Conservation (phyloP, 2,113 vertebrate species). For the Equus quagga region DNA sequence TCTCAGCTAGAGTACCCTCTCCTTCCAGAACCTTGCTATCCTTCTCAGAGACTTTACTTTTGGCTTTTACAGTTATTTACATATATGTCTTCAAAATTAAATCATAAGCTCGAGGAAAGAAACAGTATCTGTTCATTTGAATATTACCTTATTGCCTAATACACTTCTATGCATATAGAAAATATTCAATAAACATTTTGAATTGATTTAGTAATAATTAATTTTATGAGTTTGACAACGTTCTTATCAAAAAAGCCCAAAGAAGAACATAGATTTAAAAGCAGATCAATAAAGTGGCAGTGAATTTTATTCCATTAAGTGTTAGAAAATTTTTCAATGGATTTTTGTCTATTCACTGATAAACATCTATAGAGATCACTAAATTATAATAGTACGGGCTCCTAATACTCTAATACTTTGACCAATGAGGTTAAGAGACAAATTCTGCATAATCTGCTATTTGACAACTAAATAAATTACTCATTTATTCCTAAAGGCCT, state of each 20-base stretch:
- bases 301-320: conserved; percentile 39
- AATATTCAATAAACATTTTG: neutral
- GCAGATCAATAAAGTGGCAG: neutral
- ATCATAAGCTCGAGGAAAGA: neutral
- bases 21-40: neutral
- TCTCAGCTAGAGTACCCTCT: neutral
- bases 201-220: conserved; percentile 29
- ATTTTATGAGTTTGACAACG: neutral
- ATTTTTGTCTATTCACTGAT: neutral
- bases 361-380: neutral
- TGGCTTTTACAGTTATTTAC: neutral
- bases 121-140: neutral
- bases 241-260: conserved; percentile 47
- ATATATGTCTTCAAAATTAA: conserved; percentile 46
- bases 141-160: neutral
- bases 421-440: neutral
- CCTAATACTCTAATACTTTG: neutral
- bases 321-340: neutral
- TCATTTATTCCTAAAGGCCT: conserved; percentile 56
- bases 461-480: neutral
- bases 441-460: neutral
- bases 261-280: conserved; percentile 45
- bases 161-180: neutral
- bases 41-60: neutral
- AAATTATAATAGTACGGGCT: neutral